Base-by-base conservation (phyloP, 2,113 vertebrate species). In the Psilopsiagon aurifrons region DNA sequence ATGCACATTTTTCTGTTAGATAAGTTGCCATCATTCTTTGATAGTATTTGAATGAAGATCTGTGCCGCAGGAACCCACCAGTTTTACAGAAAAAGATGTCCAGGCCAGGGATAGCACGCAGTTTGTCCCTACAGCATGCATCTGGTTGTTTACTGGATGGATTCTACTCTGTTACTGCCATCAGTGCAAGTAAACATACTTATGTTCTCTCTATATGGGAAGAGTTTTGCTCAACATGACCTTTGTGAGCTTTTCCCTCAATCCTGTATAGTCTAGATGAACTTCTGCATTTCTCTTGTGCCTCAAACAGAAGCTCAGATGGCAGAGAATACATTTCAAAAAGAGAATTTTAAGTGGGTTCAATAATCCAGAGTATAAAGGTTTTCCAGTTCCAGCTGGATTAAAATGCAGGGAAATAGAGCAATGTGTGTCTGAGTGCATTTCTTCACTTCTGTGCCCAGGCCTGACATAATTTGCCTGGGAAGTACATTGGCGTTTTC, bases 381-480 rank as follows among this genome's bases (percentile, higher is more conserved):
- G 13, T 89, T 63, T 41, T 52, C 11, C 7, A 31, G 16, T 86
- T 89, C 71, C 1, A 0, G 7, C 35, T 79, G 5, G 35, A 43
- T 33, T 62, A 46, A 78, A 85, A 88, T 46, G 12, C 15, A 67
- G n/a, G n/a, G 33, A 63, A 64, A 52, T 4, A 27, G 1, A 44
- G 28, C 31, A 27, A 31, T 0, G 1, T 2, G 4, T 59, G 17
- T 63, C 2, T 2, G 44, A 69, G 29, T 37, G 27, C 31, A 28
- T 73, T 78, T 63, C 29, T 85, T 74, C 54, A 51, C 16, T 80
- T 68, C 17, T 13, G 9, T 3, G 2, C 8, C 17, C 25, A 10
- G 2, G 16, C 24, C 55, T 92, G 63, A 60, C 19, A 27, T 24
- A 14, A 60, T n/a, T 80, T 66, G 64, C n/a, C 20, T 67, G 69